Percentiles rank a stretch among this genome's conserved stretches.
phyloP scores from a whole-genome alignment of 2,888 invertebrate genomes.

The Nezara viridula region DNA sequence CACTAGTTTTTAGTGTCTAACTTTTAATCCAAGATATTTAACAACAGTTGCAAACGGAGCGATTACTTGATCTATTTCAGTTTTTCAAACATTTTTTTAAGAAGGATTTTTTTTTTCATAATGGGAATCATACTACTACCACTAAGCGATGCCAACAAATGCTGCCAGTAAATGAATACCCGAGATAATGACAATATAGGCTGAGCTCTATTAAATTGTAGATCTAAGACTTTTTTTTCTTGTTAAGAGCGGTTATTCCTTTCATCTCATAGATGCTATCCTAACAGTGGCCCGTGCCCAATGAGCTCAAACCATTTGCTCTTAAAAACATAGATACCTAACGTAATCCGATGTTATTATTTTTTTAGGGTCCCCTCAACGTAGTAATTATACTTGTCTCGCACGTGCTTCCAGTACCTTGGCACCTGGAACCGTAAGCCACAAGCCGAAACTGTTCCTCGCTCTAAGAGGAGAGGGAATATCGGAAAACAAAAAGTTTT shows the following conservation, averaged over 20 bases:
- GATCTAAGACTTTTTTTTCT: not conserved
- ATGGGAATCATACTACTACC: too few relatives aligned
- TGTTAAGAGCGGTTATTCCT: not conserved
- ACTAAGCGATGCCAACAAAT: too few relatives aligned
- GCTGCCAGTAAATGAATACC: too few relatives aligned
- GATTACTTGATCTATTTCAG: too few relatives aligned
- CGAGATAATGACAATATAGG: not conserved
- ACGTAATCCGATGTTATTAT: not conserved
- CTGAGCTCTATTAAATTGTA: not conserved
- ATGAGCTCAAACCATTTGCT: not conserved
- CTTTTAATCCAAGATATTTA: too few relatives aligned
- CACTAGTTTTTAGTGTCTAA: too few relatives aligned
- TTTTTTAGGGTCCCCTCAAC: constrained; percentile 1
- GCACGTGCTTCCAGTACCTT: constrained; percentile 1
- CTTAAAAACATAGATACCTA: not conserved
- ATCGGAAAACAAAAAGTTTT: constrained; percentile 40
- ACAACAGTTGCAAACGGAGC: too few relatives aligned
- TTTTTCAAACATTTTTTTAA: too few relatives aligned
- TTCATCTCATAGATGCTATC: not conserved
- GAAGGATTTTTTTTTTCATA: too few relatives aligned
- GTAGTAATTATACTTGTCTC: not conserved
- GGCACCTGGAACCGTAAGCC: constrained; percentile 56
- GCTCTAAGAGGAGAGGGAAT: constrained; percentile 17
- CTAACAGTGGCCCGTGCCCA: not conserved
- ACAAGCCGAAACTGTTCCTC: constrained; percentile 48